These are phyloP conservation scores for Rhadinocentrus ornatus DNA, from an alignment of 2,797 vertebrate species.

Conservation along the genomic window DNA sequence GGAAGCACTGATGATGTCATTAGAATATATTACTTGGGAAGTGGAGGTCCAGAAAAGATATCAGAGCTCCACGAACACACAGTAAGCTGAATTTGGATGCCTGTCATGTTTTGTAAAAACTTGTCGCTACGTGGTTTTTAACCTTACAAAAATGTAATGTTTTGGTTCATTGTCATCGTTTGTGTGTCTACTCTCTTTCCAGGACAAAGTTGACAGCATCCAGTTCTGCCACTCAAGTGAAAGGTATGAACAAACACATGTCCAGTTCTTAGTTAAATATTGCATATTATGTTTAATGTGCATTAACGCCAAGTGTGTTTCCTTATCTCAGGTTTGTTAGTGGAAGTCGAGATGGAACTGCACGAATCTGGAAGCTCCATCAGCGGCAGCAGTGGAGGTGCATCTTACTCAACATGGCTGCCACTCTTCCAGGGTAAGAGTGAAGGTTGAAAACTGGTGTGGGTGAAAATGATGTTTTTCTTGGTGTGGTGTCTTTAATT, in stretches of 20 bases:
- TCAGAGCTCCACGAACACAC: conserved; percentile 95
- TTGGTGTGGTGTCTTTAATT: neutral
- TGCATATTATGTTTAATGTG: neutral
- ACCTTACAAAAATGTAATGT: neutral
- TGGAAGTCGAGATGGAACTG: conserved; percentile 96
- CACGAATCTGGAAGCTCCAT: conserved; percentile 92
- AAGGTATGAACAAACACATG: conserved; percentile 81
- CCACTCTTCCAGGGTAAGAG: conserved; percentile 88
- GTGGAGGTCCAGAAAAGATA: conserved; percentile 92
- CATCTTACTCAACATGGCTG: conserved; percentile 92
- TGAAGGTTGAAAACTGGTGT: too few species aligned
- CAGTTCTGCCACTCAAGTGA: conserved; percentile 94
- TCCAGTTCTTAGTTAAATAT: neutral
- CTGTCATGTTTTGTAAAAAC: neutral
- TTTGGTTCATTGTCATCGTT: neutral
- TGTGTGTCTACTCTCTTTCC: conserved; percentile 28
- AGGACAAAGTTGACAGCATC: conserved; percentile 99
- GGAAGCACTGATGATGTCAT: conserved; percentile 98
- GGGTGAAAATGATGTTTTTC: neutral
- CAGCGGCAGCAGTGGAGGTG: conserved; percentile 92
- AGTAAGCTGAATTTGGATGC: conserved; percentile 74
- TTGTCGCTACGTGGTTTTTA: neutral
- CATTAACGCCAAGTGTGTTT: neutral
- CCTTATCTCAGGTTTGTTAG: conserved; percentile 90
- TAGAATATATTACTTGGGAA: conserved; percentile 96